Base-by-base conservation (phyloP, 2,888 invertebrate species). In the Horisme vitalbata region DNA sequence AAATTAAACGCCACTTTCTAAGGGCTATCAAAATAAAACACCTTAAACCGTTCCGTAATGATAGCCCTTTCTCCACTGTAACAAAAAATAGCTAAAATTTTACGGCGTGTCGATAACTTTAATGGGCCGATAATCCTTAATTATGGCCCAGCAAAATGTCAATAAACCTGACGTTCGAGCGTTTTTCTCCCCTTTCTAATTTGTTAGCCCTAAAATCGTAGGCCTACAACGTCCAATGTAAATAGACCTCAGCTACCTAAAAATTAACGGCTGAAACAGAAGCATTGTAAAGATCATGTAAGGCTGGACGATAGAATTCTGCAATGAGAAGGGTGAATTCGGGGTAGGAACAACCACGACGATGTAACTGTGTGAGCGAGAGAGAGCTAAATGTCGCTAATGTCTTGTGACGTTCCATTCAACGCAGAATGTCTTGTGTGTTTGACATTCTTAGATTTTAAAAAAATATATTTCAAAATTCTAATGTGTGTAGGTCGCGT, bases 161-260 rank as follows among this genome's bases (percentile, higher is more conserved):
- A 86, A 85, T 88, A 86, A 85, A 83, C 78, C 76, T 81, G 78
- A 81, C 78, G 75, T 77, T 81, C 64, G 66, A 71, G 71, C 75
- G 77, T 83, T 83, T 78, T 83, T 69, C 68, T 75, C 76, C 77
- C 86, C 84, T 75, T 74, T 56, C 78, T 83, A 83, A 84, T 87
- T 87, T 85, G 83, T 83, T 77, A 75, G 79, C 83, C 85, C 86
- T 79, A 83, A 87, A 83, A 81, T 80, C 80, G 79, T 68, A 74
- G 73, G 75, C 75, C 78, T 77, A 74, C 62, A 66, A 61, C 41
- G 44, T 58, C 81, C 69, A 73, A 9, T 53, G 8, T 57, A 49
- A 51, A 23, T 27, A 49, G 69, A 65, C 36, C 68, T 55, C 11
- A 55, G 50, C 26, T 26, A 13, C 12, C 8, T 23, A 32, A 18